phyloP scores from a whole-genome alignment of 2,113 vertebrate species.

The Colius striatus region DNA sequence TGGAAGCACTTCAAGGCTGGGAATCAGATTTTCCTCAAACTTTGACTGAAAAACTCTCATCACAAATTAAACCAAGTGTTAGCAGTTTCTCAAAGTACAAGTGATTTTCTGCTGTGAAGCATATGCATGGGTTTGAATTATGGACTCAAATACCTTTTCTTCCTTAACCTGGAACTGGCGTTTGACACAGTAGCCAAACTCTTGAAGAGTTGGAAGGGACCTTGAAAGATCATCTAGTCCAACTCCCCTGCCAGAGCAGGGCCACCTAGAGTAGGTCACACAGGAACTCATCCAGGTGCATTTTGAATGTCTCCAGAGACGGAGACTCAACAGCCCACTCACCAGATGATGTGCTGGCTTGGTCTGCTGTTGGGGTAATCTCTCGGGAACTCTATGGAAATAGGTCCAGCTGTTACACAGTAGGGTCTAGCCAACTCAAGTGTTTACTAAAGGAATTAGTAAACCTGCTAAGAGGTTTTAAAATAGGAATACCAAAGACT shows the following conservation, averaged over 20 bases:
- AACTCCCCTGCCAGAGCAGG: no score
- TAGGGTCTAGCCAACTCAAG: not conserved
- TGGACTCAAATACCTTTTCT: no score
- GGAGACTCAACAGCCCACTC: no score
- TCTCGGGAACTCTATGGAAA: accelerated
- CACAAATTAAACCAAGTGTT: not conserved
- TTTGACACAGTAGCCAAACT: not conserved
- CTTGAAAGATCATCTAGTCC: no score
- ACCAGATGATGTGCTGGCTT: no score
- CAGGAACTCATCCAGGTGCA: no score
- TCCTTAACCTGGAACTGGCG: no score
- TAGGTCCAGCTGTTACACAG: not conserved
- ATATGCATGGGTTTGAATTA: accelerated
- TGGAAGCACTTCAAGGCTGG: not conserved
- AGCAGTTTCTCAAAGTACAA: not conserved
- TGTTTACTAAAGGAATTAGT: not conserved
- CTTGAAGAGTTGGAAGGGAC: no score
- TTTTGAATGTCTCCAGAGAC: no score
- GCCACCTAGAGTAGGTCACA: no score
- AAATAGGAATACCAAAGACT: not conserved
- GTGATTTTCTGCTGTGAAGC: not conserved
- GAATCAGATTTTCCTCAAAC: not conserved
- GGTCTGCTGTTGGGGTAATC: not conserved
- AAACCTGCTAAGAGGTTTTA: not conserved
- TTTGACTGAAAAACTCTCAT: no score